phyloP scores from a whole-genome alignment of 2,888 invertebrate species.

The Incurvaria masculella region DNA sequence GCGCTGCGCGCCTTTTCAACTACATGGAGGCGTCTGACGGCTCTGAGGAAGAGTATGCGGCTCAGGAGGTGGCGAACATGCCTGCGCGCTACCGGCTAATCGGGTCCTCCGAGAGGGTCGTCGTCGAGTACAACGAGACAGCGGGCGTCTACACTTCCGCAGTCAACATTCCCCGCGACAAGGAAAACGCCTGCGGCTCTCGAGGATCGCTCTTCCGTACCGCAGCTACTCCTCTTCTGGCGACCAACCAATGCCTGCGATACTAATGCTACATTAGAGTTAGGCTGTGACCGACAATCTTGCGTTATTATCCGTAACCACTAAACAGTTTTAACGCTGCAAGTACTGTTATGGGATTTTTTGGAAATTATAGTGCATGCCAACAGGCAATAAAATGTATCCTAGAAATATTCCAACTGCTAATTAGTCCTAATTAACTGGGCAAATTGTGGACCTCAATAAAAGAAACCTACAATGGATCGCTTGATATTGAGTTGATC shows the following conservation, averaged over 20 bases:
- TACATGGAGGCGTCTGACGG: slow-evolving; percentile 73
- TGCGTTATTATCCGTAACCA: no score
- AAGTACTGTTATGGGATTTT: no score
- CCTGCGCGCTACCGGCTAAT: slow-evolving; percentile 18
- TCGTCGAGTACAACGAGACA: slow-evolving; percentile 8
- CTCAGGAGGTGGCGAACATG: slow-evolving; percentile 26
- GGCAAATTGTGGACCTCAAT: no score
- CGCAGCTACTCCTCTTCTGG: slow-evolving; percentile 34
- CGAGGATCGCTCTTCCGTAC: slow-evolving; percentile 23
- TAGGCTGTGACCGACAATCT: no score
- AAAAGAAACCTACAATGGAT: no score
- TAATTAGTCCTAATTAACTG: no score
- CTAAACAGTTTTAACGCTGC: no score
- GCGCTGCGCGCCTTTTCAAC: slow-evolving; percentile 67
- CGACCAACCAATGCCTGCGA: slow-evolving; percentile 46
- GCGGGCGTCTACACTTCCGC: slow-evolving; percentile 5
- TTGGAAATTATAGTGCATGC: no score
- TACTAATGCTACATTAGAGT: no score
- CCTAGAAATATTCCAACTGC: no score
- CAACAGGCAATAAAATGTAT: no score
- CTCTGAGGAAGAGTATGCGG: slow-evolving; percentile 56
- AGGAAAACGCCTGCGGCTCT: slow-evolving; percentile 24
- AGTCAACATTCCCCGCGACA: slow-evolving; percentile 28
- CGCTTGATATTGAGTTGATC: no score
- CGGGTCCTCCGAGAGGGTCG: slow-evolving; percentile 6